phyloP scores from a whole-genome alignment of 2,888 invertebrate species.

The Ceratothoa steindachneri region DNA sequence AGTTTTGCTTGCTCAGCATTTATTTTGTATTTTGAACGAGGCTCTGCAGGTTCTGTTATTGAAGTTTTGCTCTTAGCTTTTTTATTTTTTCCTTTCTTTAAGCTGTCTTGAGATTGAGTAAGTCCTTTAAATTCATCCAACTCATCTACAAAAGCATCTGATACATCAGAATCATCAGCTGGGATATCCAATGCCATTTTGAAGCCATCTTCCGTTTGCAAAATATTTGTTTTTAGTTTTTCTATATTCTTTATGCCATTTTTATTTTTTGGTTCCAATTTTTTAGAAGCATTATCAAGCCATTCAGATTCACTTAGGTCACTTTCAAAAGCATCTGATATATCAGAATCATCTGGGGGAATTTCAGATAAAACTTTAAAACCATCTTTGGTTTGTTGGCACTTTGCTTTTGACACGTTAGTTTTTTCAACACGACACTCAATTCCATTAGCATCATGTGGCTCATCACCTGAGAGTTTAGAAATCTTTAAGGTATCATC shows the following conservation, averaged over 20 bases:
- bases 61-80: too few relatives aligned
- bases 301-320: background rate
- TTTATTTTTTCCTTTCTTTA: too few relatives aligned
- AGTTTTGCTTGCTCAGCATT: too few relatives aligned
- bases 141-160: background rate
- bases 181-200: background rate
- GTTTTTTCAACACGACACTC: too few relatives aligned
- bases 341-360: background rate
- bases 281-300: background rate
- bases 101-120: background rate
- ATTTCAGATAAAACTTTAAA: background rate
- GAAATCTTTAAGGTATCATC: too few relatives aligned
- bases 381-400: background rate
- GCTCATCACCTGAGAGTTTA: too few relatives aligned
- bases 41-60: too few relatives aligned
- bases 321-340: background rate
- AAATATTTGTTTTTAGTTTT: too few relatives aligned
- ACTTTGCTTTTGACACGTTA: background rate
- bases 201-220: background rate
- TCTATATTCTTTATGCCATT: too few relatives aligned
- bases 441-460: too few relatives aligned
- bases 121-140: background rate
- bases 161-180: background rate
- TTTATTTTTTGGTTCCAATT: too few relatives aligned
- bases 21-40: too few relatives aligned